A percentile compares a stretch with the other conserved stretches of the same genome.
These are phyloP conservation scores for Iselma pallidipennis DNA, from an alignment of 2,888 invertebrate species.

Conservation along the genomic window DNA sequence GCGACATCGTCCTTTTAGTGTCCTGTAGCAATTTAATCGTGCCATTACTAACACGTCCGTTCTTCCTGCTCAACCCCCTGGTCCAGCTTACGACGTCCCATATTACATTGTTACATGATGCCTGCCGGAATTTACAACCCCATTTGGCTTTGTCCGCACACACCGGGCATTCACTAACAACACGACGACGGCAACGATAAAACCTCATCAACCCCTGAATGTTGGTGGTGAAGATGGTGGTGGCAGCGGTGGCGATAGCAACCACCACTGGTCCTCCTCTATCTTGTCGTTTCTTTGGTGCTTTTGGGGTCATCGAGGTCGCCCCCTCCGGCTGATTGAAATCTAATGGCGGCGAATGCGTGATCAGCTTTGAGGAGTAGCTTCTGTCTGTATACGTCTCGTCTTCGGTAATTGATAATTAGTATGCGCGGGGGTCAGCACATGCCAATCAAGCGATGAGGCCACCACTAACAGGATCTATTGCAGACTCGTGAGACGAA, in stretches of 20 bases:
- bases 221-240: neutral
- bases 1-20: conserved; percentile 33
- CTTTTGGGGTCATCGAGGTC: neutral
- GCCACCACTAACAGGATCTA: conserved; percentile 27
- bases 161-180: conserved; percentile 38
- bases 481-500: conserved; percentile 28
- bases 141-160: conserved; percentile 45
- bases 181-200: conserved; percentile 34
- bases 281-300: neutral
- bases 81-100: conserved; percentile 39
- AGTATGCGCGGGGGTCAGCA: conserved; percentile 38
- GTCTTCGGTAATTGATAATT: conserved; percentile 34
- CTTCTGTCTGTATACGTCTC: neutral
- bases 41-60: conserved; percentile 40
- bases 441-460: conserved; percentile 37
- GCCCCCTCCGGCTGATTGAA: neutral
- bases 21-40: conserved; percentile 36
- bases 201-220: conserved; percentile 28
- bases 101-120: conserved; percentile 42
- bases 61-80: conserved; percentile 36
- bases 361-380: conserved; percentile 12
- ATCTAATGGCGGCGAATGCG: conserved; percentile 4
- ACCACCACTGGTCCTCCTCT: neutral
- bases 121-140: conserved; percentile 40
- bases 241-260: neutral